Percentiles rank a stretch among this genome's conserved stretches.
Evolutionary conservation across 2,797 vertebrate genomes (phyloP).

Genomic region (Tamandua tetradactyla): DNA sequence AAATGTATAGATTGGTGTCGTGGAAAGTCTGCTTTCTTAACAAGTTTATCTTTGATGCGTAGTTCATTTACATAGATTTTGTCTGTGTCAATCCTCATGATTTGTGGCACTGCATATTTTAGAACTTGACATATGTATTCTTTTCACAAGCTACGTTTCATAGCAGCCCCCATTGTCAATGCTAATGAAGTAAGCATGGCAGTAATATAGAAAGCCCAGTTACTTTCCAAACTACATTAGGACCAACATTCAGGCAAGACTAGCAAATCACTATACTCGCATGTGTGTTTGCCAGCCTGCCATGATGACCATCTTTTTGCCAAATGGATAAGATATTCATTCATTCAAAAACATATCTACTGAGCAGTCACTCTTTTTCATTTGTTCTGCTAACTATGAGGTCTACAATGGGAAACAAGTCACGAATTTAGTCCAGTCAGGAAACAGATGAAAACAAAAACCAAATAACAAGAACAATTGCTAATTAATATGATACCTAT

Average conservation of each 20-base stretch:
- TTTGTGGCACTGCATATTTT: conserved; percentile 75
- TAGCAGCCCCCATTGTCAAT: conserved; percentile 43
- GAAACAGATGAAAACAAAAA: not conserved
- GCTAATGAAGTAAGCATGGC: conserved; percentile 21
- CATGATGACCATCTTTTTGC: not conserved
- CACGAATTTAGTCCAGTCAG: not conserved
- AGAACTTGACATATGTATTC: conserved; percentile 71
- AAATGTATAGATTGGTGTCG: conserved; percentile 72
- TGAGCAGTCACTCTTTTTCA: not conserved
- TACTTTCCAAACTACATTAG: not conserved
- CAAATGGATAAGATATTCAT: not conserved
- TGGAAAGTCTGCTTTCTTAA: conserved; percentile 65
- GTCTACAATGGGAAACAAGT: not conserved
- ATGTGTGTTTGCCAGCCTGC: not conserved
- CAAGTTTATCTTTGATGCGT: conserved; percentile 74
- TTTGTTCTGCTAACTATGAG: not conserved
- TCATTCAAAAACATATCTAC: not conserved
- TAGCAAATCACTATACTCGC: not conserved
- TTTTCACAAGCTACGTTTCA: conserved; percentile 61
- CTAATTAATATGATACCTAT: not conserved
- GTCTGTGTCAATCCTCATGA: conserved; percentile 71
- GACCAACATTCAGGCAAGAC: not conserved
- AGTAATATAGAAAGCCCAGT: not conserved
- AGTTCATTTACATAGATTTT: conserved; percentile 75
- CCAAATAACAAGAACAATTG: not conserved